These are phyloP conservation scores for Serinus canaria DNA, from an alignment of 2,113 vertebrate genomes.

Conservation along the genomic window DNA sequence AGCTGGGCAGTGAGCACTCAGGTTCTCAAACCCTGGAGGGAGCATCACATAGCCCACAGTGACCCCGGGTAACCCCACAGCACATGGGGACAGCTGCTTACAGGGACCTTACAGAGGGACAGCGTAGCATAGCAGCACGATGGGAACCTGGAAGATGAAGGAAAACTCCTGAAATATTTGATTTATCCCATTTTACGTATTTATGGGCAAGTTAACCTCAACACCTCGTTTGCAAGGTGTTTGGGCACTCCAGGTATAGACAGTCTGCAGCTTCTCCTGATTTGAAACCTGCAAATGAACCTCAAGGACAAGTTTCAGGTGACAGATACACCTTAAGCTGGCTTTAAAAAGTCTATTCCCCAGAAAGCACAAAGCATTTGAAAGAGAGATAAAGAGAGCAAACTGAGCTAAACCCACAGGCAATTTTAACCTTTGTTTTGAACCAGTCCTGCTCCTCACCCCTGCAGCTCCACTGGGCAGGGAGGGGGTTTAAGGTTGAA, in stretches of 20 bases:
- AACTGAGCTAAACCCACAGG: not conserved
- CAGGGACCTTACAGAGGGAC: not conserved
- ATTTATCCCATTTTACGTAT: rapidly evolving
- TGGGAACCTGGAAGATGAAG: not conserved
- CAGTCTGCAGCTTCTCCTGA: not conserved
- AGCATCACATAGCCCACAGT: not conserved
- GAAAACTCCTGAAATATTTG: not conserved
- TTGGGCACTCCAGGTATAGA: not conserved
- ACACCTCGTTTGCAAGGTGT: not conserved
- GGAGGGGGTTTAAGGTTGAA: not conserved
- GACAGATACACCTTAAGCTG: not conserved
- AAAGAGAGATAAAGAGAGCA: not conserved
- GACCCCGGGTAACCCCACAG: not conserved
- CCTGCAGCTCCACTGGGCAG: not conserved
- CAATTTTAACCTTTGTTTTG: not conserved
- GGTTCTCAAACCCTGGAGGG: not conserved
- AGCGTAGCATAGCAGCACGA: not conserved
- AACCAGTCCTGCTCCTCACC: not conserved
- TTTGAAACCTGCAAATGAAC: not conserved
- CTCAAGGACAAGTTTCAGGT: not conserved
- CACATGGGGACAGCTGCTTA: rapidly evolving
- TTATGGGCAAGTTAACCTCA: not conserved
- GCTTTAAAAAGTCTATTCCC: not conserved
- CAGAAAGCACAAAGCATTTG: not conserved
- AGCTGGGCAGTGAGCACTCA: not conserved